Evolutionary conservation across 23 tunicate genomes (phyloP).

Genomic region (Diplosoma virens): DNA sequence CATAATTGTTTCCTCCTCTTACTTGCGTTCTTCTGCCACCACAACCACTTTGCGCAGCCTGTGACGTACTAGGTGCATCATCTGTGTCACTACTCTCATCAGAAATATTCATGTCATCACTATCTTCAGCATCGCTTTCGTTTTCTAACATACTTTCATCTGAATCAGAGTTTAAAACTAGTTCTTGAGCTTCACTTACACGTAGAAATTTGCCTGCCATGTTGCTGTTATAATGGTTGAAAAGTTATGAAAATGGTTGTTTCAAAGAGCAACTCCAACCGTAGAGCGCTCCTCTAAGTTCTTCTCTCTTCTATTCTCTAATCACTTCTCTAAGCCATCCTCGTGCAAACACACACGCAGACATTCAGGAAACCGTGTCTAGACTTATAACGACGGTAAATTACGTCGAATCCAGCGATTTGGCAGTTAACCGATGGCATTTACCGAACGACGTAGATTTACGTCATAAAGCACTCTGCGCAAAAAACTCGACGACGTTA

Average conservation of each 20-base stretch:
- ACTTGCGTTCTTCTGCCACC: slow-evolving; percentile 14
- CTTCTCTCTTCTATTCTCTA: neutral
- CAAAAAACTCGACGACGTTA: slow-evolving; percentile 29
- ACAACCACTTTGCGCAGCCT: slow-evolving; percentile 7
- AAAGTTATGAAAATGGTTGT: neutral
- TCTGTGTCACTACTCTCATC: slow-evolving; percentile 23
- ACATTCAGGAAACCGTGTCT: slow-evolving; percentile 4
- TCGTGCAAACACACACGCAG: neutral
- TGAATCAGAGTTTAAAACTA: neutral
- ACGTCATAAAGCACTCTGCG: slow-evolving; percentile 33
- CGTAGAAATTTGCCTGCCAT: slow-evolving; percentile 3
- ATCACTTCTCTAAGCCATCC: slow-evolving; percentile 26
- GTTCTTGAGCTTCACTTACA: neutral
- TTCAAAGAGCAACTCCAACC: neutral
- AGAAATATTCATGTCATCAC: neutral
- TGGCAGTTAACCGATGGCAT: slow-evolving; percentile 23
- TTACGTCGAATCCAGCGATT: slow-evolving; percentile 31
- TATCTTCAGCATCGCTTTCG: neutral
- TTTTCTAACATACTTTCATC: slow-evolving; percentile 2
- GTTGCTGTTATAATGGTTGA: neutral
- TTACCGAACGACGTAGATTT: slow-evolving; percentile 28
- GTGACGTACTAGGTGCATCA: slow-evolving; percentile 27
- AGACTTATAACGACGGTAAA: slow-evolving; percentile 27
- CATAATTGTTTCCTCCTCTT: slow-evolving; percentile 21
- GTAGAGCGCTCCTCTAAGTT: neutral